Conservation (phyloP, 2,888 invertebrate genomes). For the Clostera curtula region DNA sequence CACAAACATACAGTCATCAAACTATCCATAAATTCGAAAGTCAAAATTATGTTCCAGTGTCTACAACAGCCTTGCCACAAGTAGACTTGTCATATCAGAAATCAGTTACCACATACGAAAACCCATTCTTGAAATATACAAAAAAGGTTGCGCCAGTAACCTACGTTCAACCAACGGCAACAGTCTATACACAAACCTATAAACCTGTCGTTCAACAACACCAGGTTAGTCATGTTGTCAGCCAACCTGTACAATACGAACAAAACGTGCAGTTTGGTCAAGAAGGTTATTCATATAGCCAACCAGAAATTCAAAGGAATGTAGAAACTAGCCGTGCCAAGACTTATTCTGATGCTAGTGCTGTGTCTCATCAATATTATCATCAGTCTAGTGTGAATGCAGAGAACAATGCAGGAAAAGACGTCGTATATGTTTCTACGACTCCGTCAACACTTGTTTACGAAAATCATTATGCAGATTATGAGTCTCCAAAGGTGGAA, state of each 20-base stretch:
- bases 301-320: constrained; percentile 59
- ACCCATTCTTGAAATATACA: constrained; percentile 48
- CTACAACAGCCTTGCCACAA: constrained; percentile 37
- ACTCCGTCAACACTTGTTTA: constrained; percentile 53
- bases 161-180: constrained; percentile 42
- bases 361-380: constrained; percentile 59
- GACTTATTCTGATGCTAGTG: constrained; percentile 53
- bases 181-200: constrained; percentile 46
- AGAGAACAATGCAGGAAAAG: constrained; percentile 37
- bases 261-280: constrained; percentile 38
- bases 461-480: constrained; percentile 54
- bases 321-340: constrained; percentile 35
- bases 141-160: constrained; percentile 41
- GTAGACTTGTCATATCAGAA: constrained; percentile 33
- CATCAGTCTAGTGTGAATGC: constrained; percentile 37
- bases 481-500: constrained; percentile 39
- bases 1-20: constrained; percentile 52
- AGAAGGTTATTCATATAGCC: constrained; percentile 48
- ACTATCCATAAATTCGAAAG: constrained; percentile 48
- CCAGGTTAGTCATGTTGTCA: constrained; percentile 37
- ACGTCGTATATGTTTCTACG: constrained; percentile 46
- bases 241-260: constrained; percentile 38
- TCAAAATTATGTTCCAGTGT: constrained; percentile 36
- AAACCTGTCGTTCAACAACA: constrained; percentile 45
- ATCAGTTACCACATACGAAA: constrained; percentile 40